A percentile compares a stretch with the other conserved stretches of the same genome.
Evolutionary conservation across 2,113 vertebrate genomes (phyloP).

Genomic region (Pontoporia blainvillei): DNA sequence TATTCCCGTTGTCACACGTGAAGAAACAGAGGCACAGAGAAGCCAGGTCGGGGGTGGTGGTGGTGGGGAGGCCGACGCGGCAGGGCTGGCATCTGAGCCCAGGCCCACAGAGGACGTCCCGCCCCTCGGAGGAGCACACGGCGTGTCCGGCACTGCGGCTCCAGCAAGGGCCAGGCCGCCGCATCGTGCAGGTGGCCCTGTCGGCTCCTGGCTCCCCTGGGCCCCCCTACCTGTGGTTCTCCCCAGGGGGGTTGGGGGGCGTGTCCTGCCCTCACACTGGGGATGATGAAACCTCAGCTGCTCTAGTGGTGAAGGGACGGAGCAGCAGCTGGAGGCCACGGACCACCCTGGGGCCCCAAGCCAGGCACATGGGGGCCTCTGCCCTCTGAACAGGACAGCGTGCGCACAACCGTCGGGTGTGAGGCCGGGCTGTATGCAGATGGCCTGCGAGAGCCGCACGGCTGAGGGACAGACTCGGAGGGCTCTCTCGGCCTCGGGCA

Average conservation of each 20-base stretch:
- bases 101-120: background rate
- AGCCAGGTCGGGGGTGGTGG: accelerated
- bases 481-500: background rate
- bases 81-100: background rate
- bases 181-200: background rate
- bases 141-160: background rate
- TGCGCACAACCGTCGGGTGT: background rate
- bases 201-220: background rate
- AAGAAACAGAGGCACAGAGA: background rate
- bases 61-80: accelerated
- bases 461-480: too few species aligned
- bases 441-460: background rate
- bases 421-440: too few species aligned
- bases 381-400: background rate
- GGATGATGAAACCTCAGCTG: slow-evolving; percentile 3
- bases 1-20: accelerated
- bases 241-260: background rate
- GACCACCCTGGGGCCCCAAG: accelerated
- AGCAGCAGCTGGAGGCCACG: accelerated
- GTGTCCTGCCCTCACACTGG: background rate
- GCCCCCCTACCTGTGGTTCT: background rate
- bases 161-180: background rate
- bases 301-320: accelerated
- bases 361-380: background rate
- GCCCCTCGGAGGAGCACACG: accelerated